Evolutionary conservation across 2,797 vertebrate genomes (phyloP).

Genomic region (Numenius phaeopus): DNA sequence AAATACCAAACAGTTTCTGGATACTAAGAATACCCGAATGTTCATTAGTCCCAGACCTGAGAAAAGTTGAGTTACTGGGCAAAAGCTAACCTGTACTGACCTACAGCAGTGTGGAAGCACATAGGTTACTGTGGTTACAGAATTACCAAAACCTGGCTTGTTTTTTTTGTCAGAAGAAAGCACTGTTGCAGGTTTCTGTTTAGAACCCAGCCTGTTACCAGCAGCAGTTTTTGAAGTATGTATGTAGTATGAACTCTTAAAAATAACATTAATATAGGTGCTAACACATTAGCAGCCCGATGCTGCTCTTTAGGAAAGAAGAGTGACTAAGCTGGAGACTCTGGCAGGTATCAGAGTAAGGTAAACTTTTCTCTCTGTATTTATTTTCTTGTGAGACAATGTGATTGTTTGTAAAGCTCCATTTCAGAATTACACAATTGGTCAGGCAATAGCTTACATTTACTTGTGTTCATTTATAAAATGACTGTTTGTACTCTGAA

Average conservation of each 20-base stretch:
- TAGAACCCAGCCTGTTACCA: slow-evolving; percentile 5
- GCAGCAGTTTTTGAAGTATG: not conserved
- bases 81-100: not conserved
- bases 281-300: not conserved
- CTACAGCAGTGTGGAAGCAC: not conserved
- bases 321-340: not conserved
- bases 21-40: not conserved
- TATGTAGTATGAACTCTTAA: not conserved
- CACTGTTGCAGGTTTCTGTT: not conserved
- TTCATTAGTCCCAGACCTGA: not conserved
- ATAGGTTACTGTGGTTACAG: not conserved
- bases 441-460: not conserved
- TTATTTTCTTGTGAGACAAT: not conserved
- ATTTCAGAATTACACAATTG: not conserved
- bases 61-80: not conserved
- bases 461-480: not conserved
- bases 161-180: not conserved
- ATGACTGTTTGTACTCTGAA: not conserved
- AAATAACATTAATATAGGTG: not conserved
- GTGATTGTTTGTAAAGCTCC: not conserved
- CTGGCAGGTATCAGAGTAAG: not conserved
- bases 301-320: not conserved
- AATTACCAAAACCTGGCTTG: not conserved
- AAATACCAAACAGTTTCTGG: not conserved
- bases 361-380: not conserved